Conservation (phyloP, 2,888 invertebrate genomes). For the Melieria picta region DNA sequence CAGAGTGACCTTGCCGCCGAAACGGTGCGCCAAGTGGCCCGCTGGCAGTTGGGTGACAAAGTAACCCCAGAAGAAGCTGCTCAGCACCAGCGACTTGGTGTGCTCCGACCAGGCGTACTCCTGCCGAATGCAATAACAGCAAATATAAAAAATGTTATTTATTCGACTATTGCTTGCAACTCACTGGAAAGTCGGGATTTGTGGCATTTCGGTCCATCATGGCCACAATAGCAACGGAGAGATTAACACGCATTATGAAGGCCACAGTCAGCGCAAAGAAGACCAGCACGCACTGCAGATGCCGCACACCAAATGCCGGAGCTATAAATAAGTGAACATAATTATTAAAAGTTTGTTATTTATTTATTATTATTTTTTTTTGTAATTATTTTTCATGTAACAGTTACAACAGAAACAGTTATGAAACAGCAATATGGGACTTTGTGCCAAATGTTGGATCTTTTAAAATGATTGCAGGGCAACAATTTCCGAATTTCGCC, state of each 20-base stretch:
- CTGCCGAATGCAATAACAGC: conserved; percentile 66
- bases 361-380: too few species aligned
- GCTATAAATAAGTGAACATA: conserved; percentile 46
- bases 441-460: too few species aligned
- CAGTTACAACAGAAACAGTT: too few species aligned
- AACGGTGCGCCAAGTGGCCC: conserved; percentile 74
- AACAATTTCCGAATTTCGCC: too few species aligned
- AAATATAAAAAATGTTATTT: background rate
- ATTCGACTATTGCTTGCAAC: conserved; percentile 48
- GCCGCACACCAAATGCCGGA: conserved; percentile 70
- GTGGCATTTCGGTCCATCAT: conserved; percentile 71
- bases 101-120: conserved; percentile 69
- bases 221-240: conserved; percentile 78
- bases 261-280: conserved; percentile 72
- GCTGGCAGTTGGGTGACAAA: conserved; percentile 72
- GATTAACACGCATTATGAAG: conserved; percentile 74
- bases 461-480: too few species aligned
- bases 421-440: too few species aligned
- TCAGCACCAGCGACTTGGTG: conserved; percentile 70
- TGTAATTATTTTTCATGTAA: too few species aligned
- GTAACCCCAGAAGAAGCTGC: conserved; percentile 78
- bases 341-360: background rate
- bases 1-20: conserved; percentile 73
- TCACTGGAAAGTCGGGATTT: conserved; percentile 63
- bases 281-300: conserved; percentile 72